Evolutionary conservation across 35 echinoderm and acorn worm genomes (phyloP).

Genomic region (Holothuria glaberrima): DNA sequence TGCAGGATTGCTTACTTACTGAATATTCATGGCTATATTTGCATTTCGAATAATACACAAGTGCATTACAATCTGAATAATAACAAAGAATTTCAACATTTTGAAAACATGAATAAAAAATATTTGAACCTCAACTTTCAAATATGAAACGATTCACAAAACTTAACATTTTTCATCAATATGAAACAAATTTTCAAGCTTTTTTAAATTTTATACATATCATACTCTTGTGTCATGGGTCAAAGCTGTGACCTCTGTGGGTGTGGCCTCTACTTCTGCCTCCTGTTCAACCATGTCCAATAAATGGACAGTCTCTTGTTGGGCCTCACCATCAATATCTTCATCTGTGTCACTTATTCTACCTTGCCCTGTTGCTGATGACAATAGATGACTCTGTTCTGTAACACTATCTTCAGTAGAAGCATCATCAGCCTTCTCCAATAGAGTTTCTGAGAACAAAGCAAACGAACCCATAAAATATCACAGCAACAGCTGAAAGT

Average conservation of each 20-base stretch:
- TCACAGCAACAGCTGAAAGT: too few relatives aligned
- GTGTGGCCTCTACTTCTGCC: slow-evolving; percentile 44
- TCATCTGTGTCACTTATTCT: slow-evolving; percentile 17
- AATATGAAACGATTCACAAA: too few relatives aligned
- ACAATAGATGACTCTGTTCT: background rate
- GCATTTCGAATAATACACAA: too few relatives aligned
- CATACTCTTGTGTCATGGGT: slow-evolving; percentile 79
- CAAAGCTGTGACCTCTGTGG: slow-evolving; percentile 55
- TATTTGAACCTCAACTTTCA: too few relatives aligned
- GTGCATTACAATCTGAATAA: too few relatives aligned
- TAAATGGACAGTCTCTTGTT: slow-evolving; percentile 42
- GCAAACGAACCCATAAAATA: background rate
- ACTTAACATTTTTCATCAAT: background rate
- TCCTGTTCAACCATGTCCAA: slow-evolving; percentile 73
- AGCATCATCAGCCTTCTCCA: background rate
- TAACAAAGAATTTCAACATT: too few relatives aligned
- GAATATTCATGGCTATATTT: too few relatives aligned
- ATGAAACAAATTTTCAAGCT: background rate
- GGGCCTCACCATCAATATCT: background rate
- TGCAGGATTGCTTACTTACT: too few relatives aligned
- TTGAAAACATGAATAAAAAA: too few relatives aligned
- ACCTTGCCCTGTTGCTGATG: slow-evolving; percentile 13
- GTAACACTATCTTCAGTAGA: background rate
- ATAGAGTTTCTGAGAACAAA: background rate
- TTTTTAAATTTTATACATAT: background rate